Evolutionary conservation across 2,797 vertebrate species (phyloP).

Genomic region (Eurystomus glaucurus): DNA sequence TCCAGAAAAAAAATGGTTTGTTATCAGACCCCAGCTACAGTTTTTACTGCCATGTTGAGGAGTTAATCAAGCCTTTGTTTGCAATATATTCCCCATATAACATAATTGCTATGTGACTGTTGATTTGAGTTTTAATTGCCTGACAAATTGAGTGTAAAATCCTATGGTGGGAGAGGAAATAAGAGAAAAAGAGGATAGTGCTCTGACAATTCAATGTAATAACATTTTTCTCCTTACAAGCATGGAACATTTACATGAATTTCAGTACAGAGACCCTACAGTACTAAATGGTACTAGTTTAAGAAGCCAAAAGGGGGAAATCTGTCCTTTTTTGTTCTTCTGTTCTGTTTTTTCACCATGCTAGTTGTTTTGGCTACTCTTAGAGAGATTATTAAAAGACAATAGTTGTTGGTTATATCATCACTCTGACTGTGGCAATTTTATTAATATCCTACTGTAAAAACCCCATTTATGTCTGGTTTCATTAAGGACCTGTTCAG

Average conservation of each 20-base stretch:
- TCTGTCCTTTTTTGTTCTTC: background rate
- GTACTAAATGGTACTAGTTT: background rate
- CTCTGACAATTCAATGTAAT: background rate
- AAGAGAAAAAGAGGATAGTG: background rate
- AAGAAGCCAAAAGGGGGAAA: background rate
- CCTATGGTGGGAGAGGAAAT: background rate
- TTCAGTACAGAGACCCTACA: background rate
- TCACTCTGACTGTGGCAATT: background rate
- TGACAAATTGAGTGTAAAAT: constrained; percentile 47
- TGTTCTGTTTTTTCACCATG: background rate
- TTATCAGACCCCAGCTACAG: background rate
- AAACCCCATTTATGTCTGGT: background rate
- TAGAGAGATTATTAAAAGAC: background rate
- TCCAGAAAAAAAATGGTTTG: background rate
- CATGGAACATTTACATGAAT: background rate
- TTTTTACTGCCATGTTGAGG: background rate
- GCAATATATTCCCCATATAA: background rate
- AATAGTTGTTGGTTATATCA: background rate
- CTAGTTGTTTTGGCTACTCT: background rate
- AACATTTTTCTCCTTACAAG: background rate
- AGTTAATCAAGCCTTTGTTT: constrained; percentile 46
- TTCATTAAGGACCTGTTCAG: background rate
- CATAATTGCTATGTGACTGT: background rate
- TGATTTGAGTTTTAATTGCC: constrained; percentile 39
- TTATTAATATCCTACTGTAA: background rate